Evolutionary conservation across 2,797 vertebrate species (phyloP).

Genomic region (Pseudochromis fuscus): DNA sequence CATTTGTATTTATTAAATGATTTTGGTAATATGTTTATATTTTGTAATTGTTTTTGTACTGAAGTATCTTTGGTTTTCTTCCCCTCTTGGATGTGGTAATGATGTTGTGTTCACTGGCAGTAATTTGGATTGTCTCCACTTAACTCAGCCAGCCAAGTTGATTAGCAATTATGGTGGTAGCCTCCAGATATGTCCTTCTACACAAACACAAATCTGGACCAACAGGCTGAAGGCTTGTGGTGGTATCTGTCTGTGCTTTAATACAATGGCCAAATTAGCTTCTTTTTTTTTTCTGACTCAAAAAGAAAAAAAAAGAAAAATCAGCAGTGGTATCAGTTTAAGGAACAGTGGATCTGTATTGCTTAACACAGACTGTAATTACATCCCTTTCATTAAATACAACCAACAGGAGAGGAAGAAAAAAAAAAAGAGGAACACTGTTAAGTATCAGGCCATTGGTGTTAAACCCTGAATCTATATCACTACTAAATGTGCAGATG

Average conservation of each 20-base stretch:
- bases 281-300: neutral
- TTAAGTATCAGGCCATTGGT: neutral
- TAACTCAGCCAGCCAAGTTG: slow-evolving; percentile 65
- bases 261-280: slow-evolving; percentile 37
- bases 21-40: slow-evolving; percentile 63
- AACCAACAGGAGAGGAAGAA: neutral
- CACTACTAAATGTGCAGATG: slow-evolving; percentile 25
- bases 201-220: slow-evolving; percentile 58
- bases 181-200: slow-evolving; percentile 66
- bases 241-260: slow-evolving; percentile 37
- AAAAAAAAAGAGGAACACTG: slow-evolving; percentile 1
- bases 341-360: slow-evolving; percentile 17
- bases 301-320: slow-evolving; percentile 19
- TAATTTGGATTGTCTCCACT: slow-evolving; percentile 63
- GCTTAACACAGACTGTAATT: slow-evolving; percentile 37
- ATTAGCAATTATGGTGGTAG: slow-evolving; percentile 70
- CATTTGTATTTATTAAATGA: slow-evolving; percentile 42
- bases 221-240: slow-evolving; percentile 42
- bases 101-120: slow-evolving; percentile 61
- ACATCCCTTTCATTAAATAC: slow-evolving; percentile 32
- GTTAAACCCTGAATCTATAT: slow-evolving; percentile 1
- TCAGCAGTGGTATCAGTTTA: slow-evolving; percentile 16
- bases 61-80: slow-evolving; percentile 55
- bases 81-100: slow-evolving; percentile 59
- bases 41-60: slow-evolving; percentile 73